Base-by-base conservation (phyloP, 1,140 invertebrate genomes). In the Goniozus legneri region DNA sequence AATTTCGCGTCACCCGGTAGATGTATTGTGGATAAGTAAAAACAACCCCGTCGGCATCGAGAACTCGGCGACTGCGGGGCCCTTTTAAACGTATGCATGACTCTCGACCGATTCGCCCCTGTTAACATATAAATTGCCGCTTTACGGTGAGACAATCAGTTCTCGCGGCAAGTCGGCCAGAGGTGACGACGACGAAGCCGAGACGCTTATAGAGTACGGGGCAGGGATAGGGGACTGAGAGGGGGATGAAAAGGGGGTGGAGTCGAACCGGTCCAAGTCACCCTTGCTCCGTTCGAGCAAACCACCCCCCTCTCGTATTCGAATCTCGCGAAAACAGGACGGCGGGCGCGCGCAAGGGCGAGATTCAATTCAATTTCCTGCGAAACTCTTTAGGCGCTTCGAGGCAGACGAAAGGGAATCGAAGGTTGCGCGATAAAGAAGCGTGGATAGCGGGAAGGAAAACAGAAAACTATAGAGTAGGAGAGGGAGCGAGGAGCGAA, bases 51-150 rank as follows among this genome's bases (percentile, higher is more conserved):
- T n/a, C n/a, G n/a, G n/a, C n/a, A n/a, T n/a, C n/a, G n/a, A n/a
- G n/a, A n/a, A n/a, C n/a, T n/a, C n/a, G n/a, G n/a, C n/a, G n/a
- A n/a, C n/a, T n/a, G n/a, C n/a, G n/a, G n/a, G n/a, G n/a, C n/a
- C n/a, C 24, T 44, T 52, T 46, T 60, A 59, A 60, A 56, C 53
- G 52, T 62, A 64, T 63, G 56, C 65, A 62, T 64, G 59, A 65
- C 64, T 64, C 59, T 62, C 52, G 54, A 55, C 55, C 58, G 62
- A 68, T 61, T 68, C 58, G 52, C 37, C 41, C 50, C 57, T 54
- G 61, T 69, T 66, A 67, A 67, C 67, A 70, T 71, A 69, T 69
- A 70, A 70, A 71, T 69, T 70, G 64, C 62, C 60, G 56, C 55
- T 64, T 65, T 64, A 60, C 57, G 55, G 53, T 21, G 53, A 50